phyloP scores from a whole-genome alignment of 1,140 invertebrate genomes.

The Schlechtendalia chinensis region DNA sequence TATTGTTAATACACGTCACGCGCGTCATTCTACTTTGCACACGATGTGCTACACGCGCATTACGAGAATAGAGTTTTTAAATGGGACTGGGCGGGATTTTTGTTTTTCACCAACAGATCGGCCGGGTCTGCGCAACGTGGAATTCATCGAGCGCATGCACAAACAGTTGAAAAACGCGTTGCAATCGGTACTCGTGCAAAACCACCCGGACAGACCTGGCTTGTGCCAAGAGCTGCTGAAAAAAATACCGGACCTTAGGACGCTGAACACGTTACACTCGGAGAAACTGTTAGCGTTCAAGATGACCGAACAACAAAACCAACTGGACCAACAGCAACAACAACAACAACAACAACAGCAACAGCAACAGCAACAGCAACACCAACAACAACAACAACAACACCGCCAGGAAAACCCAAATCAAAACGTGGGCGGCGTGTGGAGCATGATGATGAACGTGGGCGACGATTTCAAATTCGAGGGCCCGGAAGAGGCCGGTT shows the following conservation, averaged over 20 bases:
- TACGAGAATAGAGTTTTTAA: constrained; percentile 51
- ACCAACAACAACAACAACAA: constrained; percentile 51
- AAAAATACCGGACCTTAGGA: constrained; percentile 91
- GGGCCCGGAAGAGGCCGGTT: constrained; percentile 59
- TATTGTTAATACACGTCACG: no score
- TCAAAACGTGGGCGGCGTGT: constrained; percentile 59
- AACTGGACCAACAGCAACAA: constrained; percentile 58
- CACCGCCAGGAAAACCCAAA: constrained; percentile 53
- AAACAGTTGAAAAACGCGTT: constrained; percentile 80
- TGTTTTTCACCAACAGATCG: constrained; percentile 64
- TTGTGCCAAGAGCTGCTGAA: constrained; percentile 85
- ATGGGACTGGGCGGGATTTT: constrained; percentile 27
- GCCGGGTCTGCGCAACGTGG: constrained; percentile 85
- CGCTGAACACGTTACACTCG: constrained; percentile 91
- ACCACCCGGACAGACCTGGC: constrained; percentile 75
- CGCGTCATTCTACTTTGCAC: no score
- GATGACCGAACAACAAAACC: constrained; percentile 82
- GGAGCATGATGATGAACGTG: constrained; percentile 52
- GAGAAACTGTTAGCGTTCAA: constrained; percentile 93
- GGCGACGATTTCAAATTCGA: constrained; percentile 57
- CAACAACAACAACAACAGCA: constrained; percentile 52
- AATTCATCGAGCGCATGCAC: constrained; percentile 90
- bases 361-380: constrained; percentile 50
- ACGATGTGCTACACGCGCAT: neutral
- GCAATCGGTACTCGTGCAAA: constrained; percentile 82